These are phyloP conservation scores for Labroides dimidiatus DNA, from an alignment of 2,797 vertebrate genomes.

Conservation along the genomic window DNA sequence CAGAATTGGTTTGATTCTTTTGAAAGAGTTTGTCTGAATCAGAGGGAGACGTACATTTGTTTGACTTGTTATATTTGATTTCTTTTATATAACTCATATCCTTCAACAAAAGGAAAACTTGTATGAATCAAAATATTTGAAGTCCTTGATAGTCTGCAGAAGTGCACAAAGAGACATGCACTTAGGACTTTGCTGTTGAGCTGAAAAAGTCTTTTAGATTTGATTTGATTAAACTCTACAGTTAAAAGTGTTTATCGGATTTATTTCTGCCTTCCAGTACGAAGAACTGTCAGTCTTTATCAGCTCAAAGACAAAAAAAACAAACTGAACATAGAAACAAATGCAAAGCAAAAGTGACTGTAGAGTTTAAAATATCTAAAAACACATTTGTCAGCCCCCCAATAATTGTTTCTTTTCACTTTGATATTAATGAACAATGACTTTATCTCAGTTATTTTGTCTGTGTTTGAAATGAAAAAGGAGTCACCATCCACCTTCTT, in stretches of 20 bases:
- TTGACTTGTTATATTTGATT: neutral
- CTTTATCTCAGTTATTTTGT: too few species aligned
- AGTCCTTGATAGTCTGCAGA: neutral
- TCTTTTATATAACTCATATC: neutral
- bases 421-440: too few species aligned
- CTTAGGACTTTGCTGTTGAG: neutral
- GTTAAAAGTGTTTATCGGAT: neutral
- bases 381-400: too few species aligned
- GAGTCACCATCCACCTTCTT: too few species aligned
- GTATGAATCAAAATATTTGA: neutral
- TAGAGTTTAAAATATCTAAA: neutral
- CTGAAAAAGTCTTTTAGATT: neutral
- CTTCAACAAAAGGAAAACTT: neutral
- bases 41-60: too few species aligned
- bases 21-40: too few species aligned
- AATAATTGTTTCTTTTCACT: too few species aligned
- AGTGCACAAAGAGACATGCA: neutral
- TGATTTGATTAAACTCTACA: neutral
- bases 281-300: neutral
- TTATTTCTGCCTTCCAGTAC: neutral
- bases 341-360: neutral
- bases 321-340: neutral
- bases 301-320: neutral
- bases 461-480: too few species aligned
- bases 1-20: too few species aligned